A percentile compares a stretch with the other conserved stretches of the same genome.
phyloP scores from a whole-genome alignment of 2,113 vertebrate genomes.

The Semnornis frantzii region DNA sequence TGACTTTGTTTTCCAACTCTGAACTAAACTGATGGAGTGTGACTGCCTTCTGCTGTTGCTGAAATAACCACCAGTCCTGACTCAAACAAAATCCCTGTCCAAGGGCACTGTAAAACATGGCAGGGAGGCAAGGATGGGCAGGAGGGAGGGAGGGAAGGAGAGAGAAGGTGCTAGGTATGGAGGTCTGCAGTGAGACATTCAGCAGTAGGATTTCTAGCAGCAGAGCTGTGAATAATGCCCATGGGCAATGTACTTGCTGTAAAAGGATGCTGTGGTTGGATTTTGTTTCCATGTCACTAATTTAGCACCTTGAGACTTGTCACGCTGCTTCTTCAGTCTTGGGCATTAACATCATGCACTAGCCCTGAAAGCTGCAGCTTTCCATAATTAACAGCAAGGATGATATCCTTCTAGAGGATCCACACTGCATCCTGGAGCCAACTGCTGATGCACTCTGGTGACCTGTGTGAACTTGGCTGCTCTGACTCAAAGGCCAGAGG shows the following conservation, averaged over 20 bases:
- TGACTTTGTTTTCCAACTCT: background rate
- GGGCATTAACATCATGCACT: background rate
- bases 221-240: slow-evolving; percentile 18
- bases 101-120: background rate
- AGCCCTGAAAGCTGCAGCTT: background rate
- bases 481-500: background rate
- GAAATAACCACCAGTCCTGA: background rate
- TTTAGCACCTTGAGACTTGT: background rate
- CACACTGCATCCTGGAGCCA: background rate
- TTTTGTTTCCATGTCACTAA: slow-evolving; percentile 55
- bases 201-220: background rate
- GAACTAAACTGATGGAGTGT: background rate
- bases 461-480: background rate
- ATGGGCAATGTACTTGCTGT: slow-evolving; percentile 59
- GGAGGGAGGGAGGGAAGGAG: background rate
- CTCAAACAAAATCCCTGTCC: background rate
- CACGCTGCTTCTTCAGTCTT: background rate
- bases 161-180: background rate
- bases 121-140: background rate
- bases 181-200: background rate
- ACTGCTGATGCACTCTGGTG: background rate
- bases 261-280: slow-evolving; percentile 57
- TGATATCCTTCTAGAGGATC: background rate
- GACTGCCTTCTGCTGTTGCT: background rate
- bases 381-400: slow-evolving; percentile 57